Base-by-base conservation (phyloP, 1,140 invertebrate genomes). In the Hesperophylax magnus region DNA sequence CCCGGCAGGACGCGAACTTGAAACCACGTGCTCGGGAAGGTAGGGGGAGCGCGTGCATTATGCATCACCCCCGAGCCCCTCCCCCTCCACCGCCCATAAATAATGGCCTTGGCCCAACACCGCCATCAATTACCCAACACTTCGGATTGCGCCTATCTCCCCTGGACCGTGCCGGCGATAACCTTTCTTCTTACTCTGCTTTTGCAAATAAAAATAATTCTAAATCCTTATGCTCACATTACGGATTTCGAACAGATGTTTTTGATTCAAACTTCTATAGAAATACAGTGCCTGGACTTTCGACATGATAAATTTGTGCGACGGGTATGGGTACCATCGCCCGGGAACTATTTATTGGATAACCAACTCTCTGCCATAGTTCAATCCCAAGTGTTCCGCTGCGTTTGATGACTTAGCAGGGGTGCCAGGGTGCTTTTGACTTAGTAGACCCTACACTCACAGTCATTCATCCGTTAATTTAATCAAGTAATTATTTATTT, bases 111-210 rank as follows among this genome's bases (percentile, higher is more conserved):
- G 69, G 77, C 76, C 81, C 77, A 82, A 75, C 77, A 79, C 81
- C 77, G 77, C 78, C 81, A 79, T 82, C 81, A 82, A 82, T 79
- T 82, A 82, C 81, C 77, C 74, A 75, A 56, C 79, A 75, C 31
- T 75, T 80, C 78, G 78, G 78, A 80, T 80, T 80, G 65, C 63
- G 24, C 78, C 78, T 58, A 54, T 75, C 65, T 79, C 27, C 78
- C 78, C 18, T 39, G 72, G 72, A 58, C 72, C 56, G 56, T 20
- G 54, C 54, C 22, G 11, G 54, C 72, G 72, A 76, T 76, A 76
- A 76, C 72, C 72, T 76, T 76, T 76, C 17, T 54, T 53, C 54
- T 72, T 72, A 54, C 53, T 54, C 15, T 31, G 27, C 47, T 56
- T 63, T 69, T 78, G n/a, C 56, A 77, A 77, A 52, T 31, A 63